Base-by-base conservation (phyloP, 1,140 invertebrate species). In the Archegozetes longisetosus region DNA sequence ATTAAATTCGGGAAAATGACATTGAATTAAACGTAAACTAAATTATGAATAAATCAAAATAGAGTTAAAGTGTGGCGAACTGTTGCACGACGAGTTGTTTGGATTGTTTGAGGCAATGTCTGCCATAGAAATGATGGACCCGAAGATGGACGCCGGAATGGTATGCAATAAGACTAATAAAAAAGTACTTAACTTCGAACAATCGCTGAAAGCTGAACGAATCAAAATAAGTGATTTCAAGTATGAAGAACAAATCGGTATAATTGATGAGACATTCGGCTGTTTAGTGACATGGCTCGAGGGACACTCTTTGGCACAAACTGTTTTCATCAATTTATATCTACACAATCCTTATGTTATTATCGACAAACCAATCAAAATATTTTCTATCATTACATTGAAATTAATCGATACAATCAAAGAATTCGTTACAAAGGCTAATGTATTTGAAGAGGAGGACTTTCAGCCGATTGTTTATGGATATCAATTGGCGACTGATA, bases 121-220 rank as follows among this genome's bases (percentile, higher is more conserved):
- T 12, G 94, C 94, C 0, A 97, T 98, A 69, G 94, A 97, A 74
- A 95, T 98, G 88, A 97, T 97, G 93, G 93, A 98, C 74, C 91
- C 92, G 1, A 98, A 98, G 79, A 98, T 98, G 94, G 94, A 98
- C 78, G 91, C 91, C 48, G 93, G 93, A 24, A 96, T 98, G 91
- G 72, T 91, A 64, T 94, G 90, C 70, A 95, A 96, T 73, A 78
- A 86, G 68, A 66, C 70, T 67, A 61, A 70, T 70, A 82, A 85
- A 67, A 82, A 87, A 71, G 82, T 88, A 32, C 79, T 89, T n/a
- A 90, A 82, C 56, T 90, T 96, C 60, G 61, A 65, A 48, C 59
- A 68, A 60, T 56, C 64, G 20, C 22, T 66, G 2, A 57, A 62
- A 32, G 78, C 79, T 65, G 83, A 83, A 6, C 78, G 79, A 64